Conservation (phyloP, 2,888 invertebrate species). For the Pyrrhosoma nymphula region DNA sequence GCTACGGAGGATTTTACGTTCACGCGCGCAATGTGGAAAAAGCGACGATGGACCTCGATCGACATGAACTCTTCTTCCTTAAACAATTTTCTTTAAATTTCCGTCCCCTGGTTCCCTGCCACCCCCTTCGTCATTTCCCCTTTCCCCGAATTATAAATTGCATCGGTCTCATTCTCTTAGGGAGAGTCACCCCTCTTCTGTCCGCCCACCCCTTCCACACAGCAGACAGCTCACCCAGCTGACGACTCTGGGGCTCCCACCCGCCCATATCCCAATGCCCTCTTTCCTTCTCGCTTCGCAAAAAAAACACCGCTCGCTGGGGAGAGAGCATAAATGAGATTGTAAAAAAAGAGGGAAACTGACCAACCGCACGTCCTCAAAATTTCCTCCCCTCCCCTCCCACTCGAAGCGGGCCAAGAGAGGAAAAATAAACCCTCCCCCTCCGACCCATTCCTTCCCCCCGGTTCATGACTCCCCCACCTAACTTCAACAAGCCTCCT, state of each 20-base stretch:
- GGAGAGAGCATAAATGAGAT: not conserved
- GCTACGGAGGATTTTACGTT: not conserved
- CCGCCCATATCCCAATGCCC: not conserved
- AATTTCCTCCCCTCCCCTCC: not conserved
- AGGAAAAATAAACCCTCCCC: not conserved
- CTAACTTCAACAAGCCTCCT: not conserved
- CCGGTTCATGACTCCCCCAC: not conserved
- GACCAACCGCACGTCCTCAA: not conserved
- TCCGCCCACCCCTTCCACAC: not conserved
- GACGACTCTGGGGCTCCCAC: not conserved
- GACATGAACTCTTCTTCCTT: not conserved
- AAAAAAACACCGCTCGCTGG: not conserved
- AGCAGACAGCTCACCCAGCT: not conserved
- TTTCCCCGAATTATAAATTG: not conserved
- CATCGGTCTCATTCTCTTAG: not conserved
- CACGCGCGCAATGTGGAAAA: not conserved
- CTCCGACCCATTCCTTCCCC: not conserved
- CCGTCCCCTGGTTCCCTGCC: not conserved
- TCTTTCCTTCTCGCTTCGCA: not conserved
- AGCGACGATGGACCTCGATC: not conserved
- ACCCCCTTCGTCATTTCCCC: not conserved
- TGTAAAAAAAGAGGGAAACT: not conserved
- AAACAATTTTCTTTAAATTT: not conserved
- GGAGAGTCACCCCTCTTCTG: not conserved
- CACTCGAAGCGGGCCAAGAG: not conserved